Conservation (phyloP, 2,113 vertebrate genomes). For the Steatornis caripensis region DNA sequence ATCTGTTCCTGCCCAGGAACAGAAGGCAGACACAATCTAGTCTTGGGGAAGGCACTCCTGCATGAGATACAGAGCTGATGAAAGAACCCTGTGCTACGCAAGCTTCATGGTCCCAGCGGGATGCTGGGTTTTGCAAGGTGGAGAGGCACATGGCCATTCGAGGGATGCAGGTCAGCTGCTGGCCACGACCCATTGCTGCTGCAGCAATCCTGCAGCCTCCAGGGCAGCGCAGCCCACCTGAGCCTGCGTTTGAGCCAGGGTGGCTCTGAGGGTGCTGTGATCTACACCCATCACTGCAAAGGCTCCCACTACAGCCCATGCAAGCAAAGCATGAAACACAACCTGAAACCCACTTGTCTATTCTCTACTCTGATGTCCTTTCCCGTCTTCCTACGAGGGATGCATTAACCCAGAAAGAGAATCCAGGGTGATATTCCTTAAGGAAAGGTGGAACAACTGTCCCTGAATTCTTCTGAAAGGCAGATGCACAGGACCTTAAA, state of each 20-base stretch:
- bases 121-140: not conserved
- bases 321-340: not conserved
- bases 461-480: not conserved
- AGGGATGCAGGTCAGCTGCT: not conserved
- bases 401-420: fast-evolving
- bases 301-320: not conserved
- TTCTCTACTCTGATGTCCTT: not conserved
- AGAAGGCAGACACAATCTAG: not conserved
- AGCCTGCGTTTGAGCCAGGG: fast-evolving
- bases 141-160: fast-evolving
- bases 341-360: not conserved
- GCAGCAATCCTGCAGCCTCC: not conserved
- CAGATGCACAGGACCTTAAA: not conserved
- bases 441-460: not conserved
- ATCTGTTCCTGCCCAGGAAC: not conserved
- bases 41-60: not conserved
- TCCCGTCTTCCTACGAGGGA: not conserved
- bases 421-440: not conserved
- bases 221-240: not conserved
- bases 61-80: not conserved
- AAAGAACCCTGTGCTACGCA: not conserved
- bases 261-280: not conserved
- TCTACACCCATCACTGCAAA: not conserved
- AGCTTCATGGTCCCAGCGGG: fast-evolving
- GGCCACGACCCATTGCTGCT: not conserved